Evolutionary conservation across 2,888 invertebrate genomes (phyloP).

Genomic region (Chromoteleia sp.): DNA sequence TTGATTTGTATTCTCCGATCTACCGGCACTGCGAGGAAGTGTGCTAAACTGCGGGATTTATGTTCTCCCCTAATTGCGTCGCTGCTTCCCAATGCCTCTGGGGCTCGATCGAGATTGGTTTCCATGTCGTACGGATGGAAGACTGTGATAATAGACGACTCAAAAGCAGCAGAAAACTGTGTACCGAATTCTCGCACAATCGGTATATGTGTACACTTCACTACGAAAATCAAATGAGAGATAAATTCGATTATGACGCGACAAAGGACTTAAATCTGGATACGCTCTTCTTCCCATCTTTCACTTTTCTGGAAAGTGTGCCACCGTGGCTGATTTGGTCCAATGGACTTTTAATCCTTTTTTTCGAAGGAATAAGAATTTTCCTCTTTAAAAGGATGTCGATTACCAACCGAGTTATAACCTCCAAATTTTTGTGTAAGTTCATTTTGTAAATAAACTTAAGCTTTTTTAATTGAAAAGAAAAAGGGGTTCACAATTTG

Average conservation of each 20-base stretch:
- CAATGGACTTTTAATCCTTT: too few relatives aligned
- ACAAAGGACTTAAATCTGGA: conserved; percentile 36
- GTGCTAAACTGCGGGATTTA: conserved; percentile 83
- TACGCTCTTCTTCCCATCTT: conserved; percentile 8
- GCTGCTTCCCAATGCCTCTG: conserved; percentile 74
- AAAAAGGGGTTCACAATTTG: too few relatives aligned
- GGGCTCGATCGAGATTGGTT: conserved; percentile 74
- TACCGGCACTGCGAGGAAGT: conserved; percentile 79
- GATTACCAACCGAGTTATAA: too few relatives aligned
- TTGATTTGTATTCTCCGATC: conserved; percentile 84
- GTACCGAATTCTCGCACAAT: conserved; percentile 63
- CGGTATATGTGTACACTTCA: conserved; percentile 54
- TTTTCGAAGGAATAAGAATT: too few relatives aligned
- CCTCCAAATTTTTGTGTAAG: too few relatives aligned
- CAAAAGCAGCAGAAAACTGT: conserved; percentile 68
- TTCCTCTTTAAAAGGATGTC: too few relatives aligned
- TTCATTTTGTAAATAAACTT: too few relatives aligned
- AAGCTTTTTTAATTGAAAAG: too few relatives aligned
- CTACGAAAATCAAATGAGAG: conserved; percentile 58
- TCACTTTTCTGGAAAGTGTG: too few relatives aligned
- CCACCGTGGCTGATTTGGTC: too few relatives aligned
- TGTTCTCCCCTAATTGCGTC: conserved; percentile 83
- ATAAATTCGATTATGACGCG: conserved; percentile 61
- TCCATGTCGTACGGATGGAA: conserved; percentile 72
- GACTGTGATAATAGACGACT: conserved; percentile 71